Base-by-base conservation (phyloP, 2,797 vertebrate species). In the Rhyacichthys aspro region DNA sequence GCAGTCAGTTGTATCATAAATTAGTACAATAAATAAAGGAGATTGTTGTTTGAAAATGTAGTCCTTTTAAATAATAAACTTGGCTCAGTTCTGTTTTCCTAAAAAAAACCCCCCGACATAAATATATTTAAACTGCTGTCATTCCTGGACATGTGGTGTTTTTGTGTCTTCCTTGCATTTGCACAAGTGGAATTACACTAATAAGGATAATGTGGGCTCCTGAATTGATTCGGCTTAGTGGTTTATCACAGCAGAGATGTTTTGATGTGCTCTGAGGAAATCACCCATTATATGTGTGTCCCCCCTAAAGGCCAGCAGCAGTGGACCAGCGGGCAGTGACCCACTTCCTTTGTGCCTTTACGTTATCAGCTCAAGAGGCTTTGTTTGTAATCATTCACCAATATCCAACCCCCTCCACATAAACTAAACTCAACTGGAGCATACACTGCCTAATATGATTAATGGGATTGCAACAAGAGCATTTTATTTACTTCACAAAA, bases 271-370 rank as follows among this genome's bases (percentile, higher is more conserved):
- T 62, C 5, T 28, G 45, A 74, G 70, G 73, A 78, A 74, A 76
- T 65, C 63, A 64, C 43, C 57, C 69, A 60, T 67, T 41, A 73
- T 60, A 48, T 37, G 54, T 4, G 36, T 42, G 50, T 7, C 47
- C 46, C 59, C 52, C 67, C 32, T 8, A 38, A 60, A 70, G 69
- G 55, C 59, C 7, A 14, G 45, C 46, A 41, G 55, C 53, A 41
- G 52, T 57, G 64, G 57, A 60, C 64, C 46, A 74, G 75, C 75
- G 70, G 68, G 76, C 67, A 34, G 48, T 87, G 87, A 91, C 88
- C 87, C 79, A 91, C 77, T 90, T 90, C 79, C 61, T 83, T 85
- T 85, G 82, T 86, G 64, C 66, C 67, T 57, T 56, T 34, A 72
- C 67, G 82, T 78, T 47, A 81, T 82, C 63, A 70, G 85, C 63